These are phyloP conservation scores for Phaonia tiefii DNA, from an alignment of 2,888 invertebrate species.

Conservation along the genomic window DNA sequence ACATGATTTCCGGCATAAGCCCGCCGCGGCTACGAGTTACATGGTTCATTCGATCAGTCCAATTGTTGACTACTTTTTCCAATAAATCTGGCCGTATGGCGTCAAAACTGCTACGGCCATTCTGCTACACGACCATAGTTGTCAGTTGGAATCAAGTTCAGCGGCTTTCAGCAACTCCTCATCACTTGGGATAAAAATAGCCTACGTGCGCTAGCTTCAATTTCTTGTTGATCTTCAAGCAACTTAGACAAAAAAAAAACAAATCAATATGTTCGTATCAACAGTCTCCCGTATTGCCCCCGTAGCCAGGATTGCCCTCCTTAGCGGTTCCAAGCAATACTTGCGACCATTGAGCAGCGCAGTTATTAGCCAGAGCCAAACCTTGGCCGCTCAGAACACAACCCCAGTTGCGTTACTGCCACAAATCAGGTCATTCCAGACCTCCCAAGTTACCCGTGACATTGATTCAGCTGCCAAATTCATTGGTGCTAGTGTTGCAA, in stretches of 20 bases:
- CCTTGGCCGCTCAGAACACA: too few species aligned
- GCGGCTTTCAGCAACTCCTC: conserved; percentile 55
- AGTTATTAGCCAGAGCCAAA: too few species aligned
- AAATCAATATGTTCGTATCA: conserved; percentile 81
- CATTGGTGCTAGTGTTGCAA: conserved; percentile 99
- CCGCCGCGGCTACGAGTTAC: too few species aligned
- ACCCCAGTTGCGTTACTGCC: too few species aligned
- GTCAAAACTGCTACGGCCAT: conserved; percentile 38
- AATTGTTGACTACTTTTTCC: too few species aligned
- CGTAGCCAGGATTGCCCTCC: conserved; percentile 91
- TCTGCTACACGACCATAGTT: conserved; percentile 44
- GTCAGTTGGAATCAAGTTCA: conserved; percentile 61
- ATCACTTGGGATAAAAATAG: conserved; percentile 67
- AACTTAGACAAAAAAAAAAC: conserved; percentile 74
- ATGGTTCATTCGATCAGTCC: too few species aligned
- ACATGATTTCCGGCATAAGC: too few species aligned
- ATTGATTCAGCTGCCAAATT: conserved; percentile 99
- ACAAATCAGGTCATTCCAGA: too few species aligned
- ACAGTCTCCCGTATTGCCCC: conserved; percentile 94
- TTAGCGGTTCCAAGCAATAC: too few species aligned
- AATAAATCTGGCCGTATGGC: too few species aligned
- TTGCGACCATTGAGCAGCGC: too few species aligned
- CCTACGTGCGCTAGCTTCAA: conserved; percentile 79
- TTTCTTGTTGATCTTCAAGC: conserved; percentile 74
- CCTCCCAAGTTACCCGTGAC: too few species aligned